These are phyloP conservation scores for Thamnophis sirtalis DNA, from an alignment of 2,113 vertebrate genomes.

Conservation along the genomic window DNA sequence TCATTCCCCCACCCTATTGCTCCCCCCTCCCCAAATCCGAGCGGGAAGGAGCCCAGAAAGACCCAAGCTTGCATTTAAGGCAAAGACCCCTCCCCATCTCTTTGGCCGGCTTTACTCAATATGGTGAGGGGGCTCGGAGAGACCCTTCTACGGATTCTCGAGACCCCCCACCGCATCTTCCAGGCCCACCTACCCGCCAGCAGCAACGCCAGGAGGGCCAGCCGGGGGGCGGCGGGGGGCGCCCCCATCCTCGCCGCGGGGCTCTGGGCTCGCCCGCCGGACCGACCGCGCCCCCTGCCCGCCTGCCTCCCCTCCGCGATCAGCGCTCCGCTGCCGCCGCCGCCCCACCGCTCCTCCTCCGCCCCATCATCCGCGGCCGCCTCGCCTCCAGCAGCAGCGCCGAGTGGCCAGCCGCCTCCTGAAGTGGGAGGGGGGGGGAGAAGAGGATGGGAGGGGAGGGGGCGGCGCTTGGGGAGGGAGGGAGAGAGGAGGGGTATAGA, in stretches of 20 bases:
- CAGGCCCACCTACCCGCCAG: constrained; percentile 41
- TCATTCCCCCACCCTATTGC: not conserved
- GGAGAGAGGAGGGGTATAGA: constrained; percentile 8
- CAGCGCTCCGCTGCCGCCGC: constrained; percentile 18
- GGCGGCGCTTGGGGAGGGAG: constrained; percentile 32
- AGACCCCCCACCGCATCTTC: no score
- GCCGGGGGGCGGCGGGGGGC: constrained; percentile 19
- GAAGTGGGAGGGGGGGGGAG: constrained; percentile 7
- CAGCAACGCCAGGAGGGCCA: constrained; percentile 24
- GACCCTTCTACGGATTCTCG: no score
- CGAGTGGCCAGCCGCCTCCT: not conserved
- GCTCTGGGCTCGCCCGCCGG: not conserved
- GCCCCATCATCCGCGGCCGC: not conserved
- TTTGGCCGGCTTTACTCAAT: no score
- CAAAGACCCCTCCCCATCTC: no score
- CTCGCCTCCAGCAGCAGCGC: not conserved
- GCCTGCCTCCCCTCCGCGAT: not conserved
- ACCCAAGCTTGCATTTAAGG: not conserved
- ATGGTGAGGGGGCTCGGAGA: no score
- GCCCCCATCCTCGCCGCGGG: constrained; percentile 3
- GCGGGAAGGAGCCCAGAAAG: no score
- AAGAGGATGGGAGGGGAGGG: constrained; percentile 34
- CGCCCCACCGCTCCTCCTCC: constrained; percentile 9
- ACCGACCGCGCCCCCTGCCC: not conserved
- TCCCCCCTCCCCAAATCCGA: no score